These are phyloP conservation scores for Lipotes vexillifer DNA, from an alignment of 2,113 vertebrate genomes.

Conservation along the genomic window DNA sequence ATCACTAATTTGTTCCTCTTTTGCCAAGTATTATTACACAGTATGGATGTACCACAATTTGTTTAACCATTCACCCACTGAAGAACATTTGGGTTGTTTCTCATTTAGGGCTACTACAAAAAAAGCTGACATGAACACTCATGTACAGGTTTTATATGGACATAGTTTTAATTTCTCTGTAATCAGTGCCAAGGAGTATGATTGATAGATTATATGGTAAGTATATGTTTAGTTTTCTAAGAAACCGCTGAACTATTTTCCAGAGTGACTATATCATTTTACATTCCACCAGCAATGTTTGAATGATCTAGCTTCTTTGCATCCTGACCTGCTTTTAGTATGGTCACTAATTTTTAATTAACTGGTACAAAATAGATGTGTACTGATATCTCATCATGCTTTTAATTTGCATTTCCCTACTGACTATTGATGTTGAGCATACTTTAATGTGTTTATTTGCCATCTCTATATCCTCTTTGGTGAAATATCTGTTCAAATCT, in stretches of 20 bases:
- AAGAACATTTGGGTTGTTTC: not conserved
- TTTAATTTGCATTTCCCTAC: not conserved
- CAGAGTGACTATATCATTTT: not conserved
- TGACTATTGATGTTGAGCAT: not conserved
- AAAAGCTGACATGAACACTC: not conserved
- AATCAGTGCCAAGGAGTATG: not conserved
- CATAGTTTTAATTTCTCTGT: not conserved
- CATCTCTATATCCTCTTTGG: not conserved
- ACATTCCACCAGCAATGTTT: not conserved
- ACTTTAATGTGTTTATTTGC: not conserved
- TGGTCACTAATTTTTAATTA: not conserved
- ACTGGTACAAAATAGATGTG: not conserved
- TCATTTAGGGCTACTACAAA: not conserved
- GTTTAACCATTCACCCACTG: not conserved
- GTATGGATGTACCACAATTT: not conserved
- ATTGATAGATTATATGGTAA: not conserved
- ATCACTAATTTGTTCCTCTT: not conserved
- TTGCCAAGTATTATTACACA: not conserved
- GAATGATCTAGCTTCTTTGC: not conserved
- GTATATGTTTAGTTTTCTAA: not conserved
- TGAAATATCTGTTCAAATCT: not conserved
- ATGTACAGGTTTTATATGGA: not conserved
- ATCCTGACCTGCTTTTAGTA: not conserved
- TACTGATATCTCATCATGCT: not conserved
- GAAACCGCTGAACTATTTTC: not conserved